Conservation (phyloP, 1,140 invertebrate genomes). For the Pantala flavescens region DNA sequence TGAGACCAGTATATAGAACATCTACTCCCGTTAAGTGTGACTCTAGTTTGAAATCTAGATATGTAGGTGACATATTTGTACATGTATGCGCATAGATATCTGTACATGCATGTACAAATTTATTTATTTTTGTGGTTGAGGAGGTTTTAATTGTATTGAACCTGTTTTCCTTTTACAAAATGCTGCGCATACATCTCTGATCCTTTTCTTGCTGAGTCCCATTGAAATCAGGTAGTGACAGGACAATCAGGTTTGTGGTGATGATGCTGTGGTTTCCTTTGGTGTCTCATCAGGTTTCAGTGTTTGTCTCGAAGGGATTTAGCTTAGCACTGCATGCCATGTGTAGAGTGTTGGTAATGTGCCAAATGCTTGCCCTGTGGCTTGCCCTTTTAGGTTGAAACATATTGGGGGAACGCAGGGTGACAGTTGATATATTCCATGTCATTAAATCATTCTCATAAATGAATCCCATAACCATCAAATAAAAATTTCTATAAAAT, state of each 20-base stretch:
- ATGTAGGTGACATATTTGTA: slow-evolving; percentile 11
- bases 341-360: slow-evolving; percentile 17
- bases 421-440: not conserved
- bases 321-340: slow-evolving; percentile 16
- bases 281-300: slow-evolving; percentile 13
- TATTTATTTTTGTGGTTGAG: slow-evolving; percentile 15
- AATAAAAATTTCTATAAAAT: not conserved
- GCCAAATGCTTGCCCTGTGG: slow-evolving; percentile 20
- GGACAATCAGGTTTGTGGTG: slow-evolving; percentile 24
- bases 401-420: slow-evolving; percentile 7
- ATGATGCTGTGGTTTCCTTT: slow-evolving; percentile 17
- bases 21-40: slow-evolving; percentile 15
- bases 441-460: not conserved
- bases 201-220: slow-evolving; percentile 17
- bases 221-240: slow-evolving; percentile 19
- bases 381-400: slow-evolving; percentile 17
- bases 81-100: not conserved
- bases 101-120: not conserved
- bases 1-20: slow-evolving; percentile 55
- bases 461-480: slow-evolving; percentile 9
- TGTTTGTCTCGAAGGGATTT: slow-evolving; percentile 14
- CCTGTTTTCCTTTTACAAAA: slow-evolving; percentile 16
- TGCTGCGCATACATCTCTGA: slow-evolving; percentile 12
- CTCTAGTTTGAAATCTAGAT: slow-evolving; percentile 12
- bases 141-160: slow-evolving; percentile 11